Percentiles rank a stretch among this genome's conserved stretches.
These are phyloP conservation scores for Drosophila willistoni DNA, from an alignment of 1,140 invertebrate genomes.

Conservation along the genomic window DNA sequence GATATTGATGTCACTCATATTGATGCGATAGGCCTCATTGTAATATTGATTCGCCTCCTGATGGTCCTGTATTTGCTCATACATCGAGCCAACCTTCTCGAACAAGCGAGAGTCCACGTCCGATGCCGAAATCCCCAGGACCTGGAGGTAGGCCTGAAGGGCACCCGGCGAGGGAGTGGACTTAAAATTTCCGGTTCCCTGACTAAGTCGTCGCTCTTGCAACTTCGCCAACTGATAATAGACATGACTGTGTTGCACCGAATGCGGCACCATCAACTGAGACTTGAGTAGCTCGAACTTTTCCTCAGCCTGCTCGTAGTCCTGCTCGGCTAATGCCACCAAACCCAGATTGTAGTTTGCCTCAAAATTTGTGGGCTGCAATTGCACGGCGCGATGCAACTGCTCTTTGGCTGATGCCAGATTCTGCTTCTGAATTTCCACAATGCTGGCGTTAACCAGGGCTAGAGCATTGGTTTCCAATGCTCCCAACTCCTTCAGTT, in stretches of 20 bases:
- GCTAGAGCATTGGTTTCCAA: conserved; percentile 90
- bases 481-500: conserved; percentile 90
- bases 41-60: conserved; percentile 97
- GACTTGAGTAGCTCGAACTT: conserved; percentile 90
- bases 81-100: conserved; percentile 93
- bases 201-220: conserved; percentile 85
- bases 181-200: conserved; percentile 27
- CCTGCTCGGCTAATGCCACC: conserved; percentile 88
- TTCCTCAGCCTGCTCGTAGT: conserved; percentile 85
- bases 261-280: conserved; percentile 81
- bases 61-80: conserved; percentile 93
- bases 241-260: conserved; percentile 89
- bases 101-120: conserved; percentile 93
- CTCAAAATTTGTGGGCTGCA: conserved; percentile 93
- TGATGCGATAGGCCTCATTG: conserved; percentile 94
- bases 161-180: conserved; percentile 90
- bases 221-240: conserved; percentile 93
- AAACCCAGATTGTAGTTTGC: conserved; percentile 96
- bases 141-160: conserved; percentile 92
- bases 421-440: conserved; percentile 89
- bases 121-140: conserved; percentile 87
- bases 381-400: conserved; percentile 91
- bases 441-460: conserved; percentile 95
- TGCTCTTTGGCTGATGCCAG: conserved; percentile 90
- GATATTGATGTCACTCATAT: conserved; percentile 94